phyloP scores from a whole-genome alignment of 2,888 invertebrate species.

The Leptogaster cylindrica region DNA sequence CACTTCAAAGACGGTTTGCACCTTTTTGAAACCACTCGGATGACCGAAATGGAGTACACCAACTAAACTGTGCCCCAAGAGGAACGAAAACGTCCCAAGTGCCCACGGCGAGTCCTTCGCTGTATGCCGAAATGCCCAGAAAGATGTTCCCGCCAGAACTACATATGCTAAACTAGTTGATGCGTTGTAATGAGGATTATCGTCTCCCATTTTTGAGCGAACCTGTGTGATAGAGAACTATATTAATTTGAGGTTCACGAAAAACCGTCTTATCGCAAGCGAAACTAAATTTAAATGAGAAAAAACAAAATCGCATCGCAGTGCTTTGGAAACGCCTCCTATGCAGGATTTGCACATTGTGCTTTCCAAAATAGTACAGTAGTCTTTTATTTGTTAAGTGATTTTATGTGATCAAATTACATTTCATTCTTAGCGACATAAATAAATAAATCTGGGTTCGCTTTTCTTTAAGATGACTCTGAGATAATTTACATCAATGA shows the following conservation, averaged over 20 bases:
- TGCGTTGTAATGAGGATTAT: slow-evolving; percentile 35
- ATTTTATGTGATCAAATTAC: no score
- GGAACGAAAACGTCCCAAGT: slow-evolving; percentile 42
- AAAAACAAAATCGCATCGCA: slow-evolving; percentile 3
- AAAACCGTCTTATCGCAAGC: slow-evolving; percentile 1
- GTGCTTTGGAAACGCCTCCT: background rate
- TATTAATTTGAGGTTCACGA: background rate
- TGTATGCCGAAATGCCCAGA: slow-evolving; percentile 42
- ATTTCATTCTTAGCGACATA: no score
- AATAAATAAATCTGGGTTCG: no score
- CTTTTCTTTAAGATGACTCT: no score
- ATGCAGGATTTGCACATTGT: background rate
- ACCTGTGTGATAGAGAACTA: background rate
- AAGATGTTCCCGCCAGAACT: slow-evolving; percentile 45
- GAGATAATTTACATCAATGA: no score
- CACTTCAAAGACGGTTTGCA: slow-evolving; percentile 38
- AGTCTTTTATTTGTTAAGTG: no score
- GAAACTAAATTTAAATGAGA: background rate
- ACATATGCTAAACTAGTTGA: slow-evolving; percentile 44
- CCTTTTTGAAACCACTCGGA: slow-evolving; percentile 37
- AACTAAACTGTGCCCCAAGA: slow-evolving; percentile 45
- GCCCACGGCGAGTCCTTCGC: slow-evolving; percentile 19
- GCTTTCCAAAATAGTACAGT: no score
- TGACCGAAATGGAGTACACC: slow-evolving; percentile 42
- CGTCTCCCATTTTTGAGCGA: slow-evolving; percentile 18